Conservation (phyloP, 2,888 invertebrate genomes). For the Ctenicera cuprea region DNA sequence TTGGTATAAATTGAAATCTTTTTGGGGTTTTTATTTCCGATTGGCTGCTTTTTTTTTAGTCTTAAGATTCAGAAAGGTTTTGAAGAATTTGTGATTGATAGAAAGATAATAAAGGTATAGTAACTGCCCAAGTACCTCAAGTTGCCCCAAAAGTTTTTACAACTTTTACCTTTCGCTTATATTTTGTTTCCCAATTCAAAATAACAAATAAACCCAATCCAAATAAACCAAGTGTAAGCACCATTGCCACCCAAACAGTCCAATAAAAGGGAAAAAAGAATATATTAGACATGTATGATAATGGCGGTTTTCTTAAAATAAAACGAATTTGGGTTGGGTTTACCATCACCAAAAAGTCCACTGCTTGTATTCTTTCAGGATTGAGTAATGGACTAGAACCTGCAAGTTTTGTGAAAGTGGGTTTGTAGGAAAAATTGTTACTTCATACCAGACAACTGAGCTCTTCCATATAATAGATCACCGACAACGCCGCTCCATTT, state of each 20-base stretch:
- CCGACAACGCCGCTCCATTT: slow-evolving; percentile 11
- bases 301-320: slow-evolving; percentile 80
- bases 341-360: slow-evolving; percentile 77
- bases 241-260: slow-evolving; percentile 78
- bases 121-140: no score
- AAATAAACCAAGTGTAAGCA: slow-evolving; percentile 62
- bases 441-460: slow-evolving; percentile 6
- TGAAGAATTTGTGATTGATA: no score
- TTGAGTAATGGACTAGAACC: slow-evolving; percentile 11
- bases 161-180: slow-evolving; percentile 16
- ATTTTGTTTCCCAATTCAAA: slow-evolving; percentile 62
- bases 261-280: slow-evolving; percentile 80
- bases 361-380: slow-evolving; percentile 61
- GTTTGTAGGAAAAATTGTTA: no score
- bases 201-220: slow-evolving; percentile 61
- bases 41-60: no score
- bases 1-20: no score
- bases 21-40: no score
- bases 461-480: neutral
- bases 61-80: no score
- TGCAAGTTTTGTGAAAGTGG: no score
- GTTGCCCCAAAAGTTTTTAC: no score
- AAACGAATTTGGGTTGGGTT: slow-evolving; percentile 76
- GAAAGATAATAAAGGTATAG: no score
- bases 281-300: slow-evolving; percentile 80